Evolutionary conservation across 1,140 invertebrate genomes (phyloP).

Genomic region (Zophobas morio): DNA sequence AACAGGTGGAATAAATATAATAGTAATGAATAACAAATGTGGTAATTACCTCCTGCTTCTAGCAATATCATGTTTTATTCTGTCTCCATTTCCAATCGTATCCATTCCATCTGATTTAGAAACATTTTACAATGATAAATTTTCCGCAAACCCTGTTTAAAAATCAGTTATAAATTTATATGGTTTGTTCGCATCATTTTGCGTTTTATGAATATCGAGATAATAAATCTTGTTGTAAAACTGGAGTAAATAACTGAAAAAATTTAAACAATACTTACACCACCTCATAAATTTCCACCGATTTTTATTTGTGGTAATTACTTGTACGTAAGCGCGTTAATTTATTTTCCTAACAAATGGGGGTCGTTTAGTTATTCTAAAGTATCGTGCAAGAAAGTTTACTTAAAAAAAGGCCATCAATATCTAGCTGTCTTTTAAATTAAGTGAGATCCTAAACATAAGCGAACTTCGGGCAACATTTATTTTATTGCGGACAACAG

Average conservation of each 20-base stretch:
- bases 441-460: slow-evolving; percentile 35
- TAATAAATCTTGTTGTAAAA: slow-evolving; percentile 26
- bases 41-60: no score
- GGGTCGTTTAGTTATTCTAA: slow-evolving; percentile 1
- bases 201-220: slow-evolving; percentile 27
- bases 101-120: no score
- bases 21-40: no score
- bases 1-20: no score
- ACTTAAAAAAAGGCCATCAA: slow-evolving; percentile 27
- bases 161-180: background rate
- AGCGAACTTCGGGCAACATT: slow-evolving; percentile 2
- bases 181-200: slow-evolving; percentile 25
- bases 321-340: slow-evolving; percentile 30
- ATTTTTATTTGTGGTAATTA: slow-evolving; percentile 33
- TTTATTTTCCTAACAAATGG: slow-evolving; percentile 32
- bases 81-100: no score
- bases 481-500: background rate
- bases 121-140: no score
- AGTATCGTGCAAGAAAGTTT: slow-evolving; percentile 14
- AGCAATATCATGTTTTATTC: no score
- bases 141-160: background rate
- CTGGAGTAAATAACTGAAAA: background rate
- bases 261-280: background rate
- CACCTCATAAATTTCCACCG: slow-evolving; percentile 26
- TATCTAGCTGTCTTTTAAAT: slow-evolving; percentile 23